These are phyloP conservation scores for Yponomeuta evonymella DNA, from an alignment of 2,888 invertebrate species.

Conservation along the genomic window DNA sequence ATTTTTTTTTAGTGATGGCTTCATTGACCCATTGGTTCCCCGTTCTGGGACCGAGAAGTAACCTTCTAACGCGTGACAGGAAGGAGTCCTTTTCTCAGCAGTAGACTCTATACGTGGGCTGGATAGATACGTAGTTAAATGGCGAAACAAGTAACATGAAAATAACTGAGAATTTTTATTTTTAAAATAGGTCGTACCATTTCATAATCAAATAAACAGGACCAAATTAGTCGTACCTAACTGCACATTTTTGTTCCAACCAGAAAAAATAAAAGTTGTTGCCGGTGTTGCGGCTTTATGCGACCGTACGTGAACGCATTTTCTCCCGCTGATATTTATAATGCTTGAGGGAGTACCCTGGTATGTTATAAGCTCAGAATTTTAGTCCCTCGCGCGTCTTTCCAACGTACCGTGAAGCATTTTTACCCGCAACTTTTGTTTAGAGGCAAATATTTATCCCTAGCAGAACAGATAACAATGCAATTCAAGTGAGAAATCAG, in stretches of 20 bases:
- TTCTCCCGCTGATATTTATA: slow-evolving; percentile 45
- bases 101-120: no score
- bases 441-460: slow-evolving; percentile 22
- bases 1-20: no score
- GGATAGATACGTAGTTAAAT: no score
- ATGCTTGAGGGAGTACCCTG: slow-evolving; percentile 48
- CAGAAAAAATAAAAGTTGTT: neutral
- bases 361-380: slow-evolving; percentile 46
- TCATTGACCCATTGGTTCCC: no score
- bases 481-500: neutral
- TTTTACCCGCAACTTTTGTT: slow-evolving; percentile 35
- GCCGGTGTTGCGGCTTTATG: slow-evolving; percentile 3
- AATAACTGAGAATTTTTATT: no score
- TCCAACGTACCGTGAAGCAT: slow-evolving; percentile 30
- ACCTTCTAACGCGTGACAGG: no score
- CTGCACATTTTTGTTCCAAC: neutral
- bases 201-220: neutral
- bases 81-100: no score
- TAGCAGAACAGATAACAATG: neutral
- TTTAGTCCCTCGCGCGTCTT: slow-evolving; percentile 51
- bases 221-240: neutral
- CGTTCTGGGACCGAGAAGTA: no score
- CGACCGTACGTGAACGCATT: neutral
- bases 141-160: no score
- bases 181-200: no score